Percentiles rank a stretch among this genome's conserved stretches.
Conservation (phyloP, 2,113 vertebrate species). For the Hemichromis elongatus region DNA sequence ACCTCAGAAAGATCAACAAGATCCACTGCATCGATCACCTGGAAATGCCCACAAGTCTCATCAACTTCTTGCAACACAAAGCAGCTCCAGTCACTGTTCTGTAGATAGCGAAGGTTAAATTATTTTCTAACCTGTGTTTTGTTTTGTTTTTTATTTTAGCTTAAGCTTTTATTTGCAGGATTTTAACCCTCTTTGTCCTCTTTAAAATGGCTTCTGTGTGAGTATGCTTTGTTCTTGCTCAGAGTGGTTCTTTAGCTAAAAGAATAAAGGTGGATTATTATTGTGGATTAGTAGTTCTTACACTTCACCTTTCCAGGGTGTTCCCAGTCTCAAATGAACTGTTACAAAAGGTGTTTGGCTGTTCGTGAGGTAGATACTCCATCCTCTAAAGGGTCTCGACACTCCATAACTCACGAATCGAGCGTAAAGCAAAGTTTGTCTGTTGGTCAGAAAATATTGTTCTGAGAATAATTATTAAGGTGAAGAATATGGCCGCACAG, state of each 20-base stretch:
- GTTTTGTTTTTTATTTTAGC: not conserved
- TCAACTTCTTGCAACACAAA: conserved; percentile 67
- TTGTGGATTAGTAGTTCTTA: not conserved
- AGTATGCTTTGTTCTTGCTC: not conserved
- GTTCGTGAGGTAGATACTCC: too few relatives aligned
- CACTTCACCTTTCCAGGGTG: not conserved
- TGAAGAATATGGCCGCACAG: too few relatives aligned
- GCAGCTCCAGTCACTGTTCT: not conserved
- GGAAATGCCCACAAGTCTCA: conserved; percentile 75
- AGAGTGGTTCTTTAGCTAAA: not conserved
- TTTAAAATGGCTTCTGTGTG: not conserved
- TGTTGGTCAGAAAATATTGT: too few relatives aligned
- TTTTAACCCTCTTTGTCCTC: not conserved
- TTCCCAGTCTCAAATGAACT: not conserved
- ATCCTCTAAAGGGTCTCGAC: too few relatives aligned
- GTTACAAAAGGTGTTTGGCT: not conserved
- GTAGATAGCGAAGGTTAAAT: not conserved
- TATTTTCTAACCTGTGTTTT: not conserved
- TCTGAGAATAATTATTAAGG: too few relatives aligned
- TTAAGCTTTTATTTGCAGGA: not conserved
- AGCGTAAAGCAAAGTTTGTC: too few relatives aligned
- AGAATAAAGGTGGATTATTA: conserved; percentile 18
- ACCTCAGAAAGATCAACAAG: conserved; percentile 68
- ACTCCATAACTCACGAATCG: too few relatives aligned
- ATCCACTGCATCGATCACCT: conserved; percentile 69